Evolutionary conservation across 2,888 invertebrate species (phyloP).

Genomic region (Oithona nana): DNA sequence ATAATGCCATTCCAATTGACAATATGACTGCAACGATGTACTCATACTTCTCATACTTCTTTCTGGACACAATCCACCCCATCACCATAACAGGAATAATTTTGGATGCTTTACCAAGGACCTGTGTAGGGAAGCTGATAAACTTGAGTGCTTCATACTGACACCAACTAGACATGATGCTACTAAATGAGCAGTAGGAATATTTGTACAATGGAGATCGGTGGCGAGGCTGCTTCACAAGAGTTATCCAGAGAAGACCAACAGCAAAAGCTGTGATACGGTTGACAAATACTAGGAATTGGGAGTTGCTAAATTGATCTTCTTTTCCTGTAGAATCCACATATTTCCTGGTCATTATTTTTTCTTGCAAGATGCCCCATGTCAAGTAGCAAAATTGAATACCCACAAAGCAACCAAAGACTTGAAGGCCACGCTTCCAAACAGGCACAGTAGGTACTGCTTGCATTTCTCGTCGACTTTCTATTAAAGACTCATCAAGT

Average conservation of each 20-base stretch:
- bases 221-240: constrained; percentile 42
- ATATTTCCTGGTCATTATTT: constrained; percentile 84
- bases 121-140: constrained; percentile 93
- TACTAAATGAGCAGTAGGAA: constrained; percentile 84
- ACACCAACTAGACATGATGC: constrained; percentile 97
- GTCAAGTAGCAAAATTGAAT: constrained; percentile 75
- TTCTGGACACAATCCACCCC: constrained; percentile 74
- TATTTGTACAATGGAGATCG: constrained; percentile 81
- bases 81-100: constrained; percentile 95
- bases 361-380: constrained; percentile 89
- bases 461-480: neutral
- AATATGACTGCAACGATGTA: constrained; percentile 74
- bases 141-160: constrained; percentile 98
- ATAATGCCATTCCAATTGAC: constrained; percentile 78
- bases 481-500: neutral
- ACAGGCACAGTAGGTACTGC: neutral
- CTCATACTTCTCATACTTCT: constrained; percentile 71
- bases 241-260: constrained; percentile 42
- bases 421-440: constrained; percentile 37
- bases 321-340: constrained; percentile 38
- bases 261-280: constrained; percentile 63
- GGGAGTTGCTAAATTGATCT: constrained; percentile 70
- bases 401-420: constrained; percentile 63
- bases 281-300: constrained; percentile 90
- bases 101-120: constrained; percentile 91